These are phyloP conservation scores for Polypterus bichir DNA, from an alignment of 2,113 vertebrate genomes.

Conservation along the genomic window DNA sequence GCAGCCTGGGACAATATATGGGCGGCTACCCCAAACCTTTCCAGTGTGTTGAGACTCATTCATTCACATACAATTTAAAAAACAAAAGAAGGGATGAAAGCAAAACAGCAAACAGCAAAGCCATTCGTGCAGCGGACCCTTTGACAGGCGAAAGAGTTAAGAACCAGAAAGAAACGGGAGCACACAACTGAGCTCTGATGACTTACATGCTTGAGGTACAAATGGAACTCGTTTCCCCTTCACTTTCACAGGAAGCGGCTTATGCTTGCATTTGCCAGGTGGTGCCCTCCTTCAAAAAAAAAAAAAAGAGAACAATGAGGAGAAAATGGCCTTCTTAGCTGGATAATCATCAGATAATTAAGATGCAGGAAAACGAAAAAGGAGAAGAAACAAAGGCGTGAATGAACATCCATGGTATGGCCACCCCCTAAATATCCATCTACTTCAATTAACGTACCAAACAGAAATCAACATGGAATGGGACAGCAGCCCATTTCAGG, in stretches of 20 bases:
- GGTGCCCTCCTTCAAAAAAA: conserved; percentile 56
- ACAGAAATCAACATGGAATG: too few species aligned
- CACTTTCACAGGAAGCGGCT: conserved; percentile 52
- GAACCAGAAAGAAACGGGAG: conserved; percentile 3
- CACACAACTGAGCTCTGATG: neutral
- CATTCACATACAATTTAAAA: conserved; percentile 4
- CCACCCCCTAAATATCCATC: too few species aligned
- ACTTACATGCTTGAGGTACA: conserved; percentile 56
- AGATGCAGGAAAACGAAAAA: too few species aligned
- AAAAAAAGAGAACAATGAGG: neutral
- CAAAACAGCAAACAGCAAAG: conserved; percentile 3
- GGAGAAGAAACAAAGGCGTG: too few species aligned
- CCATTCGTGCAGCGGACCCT: conserved; percentile 2
- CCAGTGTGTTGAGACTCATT: too few species aligned
- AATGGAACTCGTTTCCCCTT: conserved; percentile 57
- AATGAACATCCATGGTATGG: too few species aligned
- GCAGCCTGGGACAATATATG: too few species aligned
- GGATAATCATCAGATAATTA: too few species aligned
- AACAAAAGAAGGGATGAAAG: conserved; percentile 11
- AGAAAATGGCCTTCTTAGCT: neutral
- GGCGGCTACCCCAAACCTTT: too few species aligned
- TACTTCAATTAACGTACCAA: too few species aligned
- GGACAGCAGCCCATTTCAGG: too few species aligned
- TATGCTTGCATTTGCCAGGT: conserved; percentile 64
- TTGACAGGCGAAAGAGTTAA: neutral